phyloP scores from a whole-genome alignment of 1,140 invertebrate species.

The Nephila pilipes region DNA sequence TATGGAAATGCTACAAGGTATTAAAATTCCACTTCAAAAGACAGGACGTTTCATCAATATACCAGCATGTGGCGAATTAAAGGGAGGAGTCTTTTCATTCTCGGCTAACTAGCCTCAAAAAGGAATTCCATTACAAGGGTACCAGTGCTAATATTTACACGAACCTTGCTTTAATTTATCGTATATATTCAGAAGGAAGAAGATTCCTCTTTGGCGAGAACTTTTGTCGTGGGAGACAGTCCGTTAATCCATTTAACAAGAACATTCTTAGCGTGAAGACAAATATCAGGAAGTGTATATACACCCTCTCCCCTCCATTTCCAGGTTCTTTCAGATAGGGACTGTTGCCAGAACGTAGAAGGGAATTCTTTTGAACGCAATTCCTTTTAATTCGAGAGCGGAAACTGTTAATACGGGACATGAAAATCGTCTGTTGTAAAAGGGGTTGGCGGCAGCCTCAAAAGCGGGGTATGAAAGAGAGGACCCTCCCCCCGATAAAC shows the following conservation, averaged over 20 bases:
- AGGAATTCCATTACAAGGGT: slow-evolving; percentile 8
- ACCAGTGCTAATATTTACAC: slow-evolving; percentile 16
- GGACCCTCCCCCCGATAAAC: slow-evolving; percentile 27
- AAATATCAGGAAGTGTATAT: slow-evolving; percentile 39
- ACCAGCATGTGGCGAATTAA: slow-evolving; percentile 14
- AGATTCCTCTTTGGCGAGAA: slow-evolving; percentile 12
- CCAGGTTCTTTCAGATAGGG: slow-evolving; percentile 20
- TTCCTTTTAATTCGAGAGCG: slow-evolving; percentile 25
- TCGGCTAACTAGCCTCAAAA: not conserved
- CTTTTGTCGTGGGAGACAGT: slow-evolving; percentile 5
- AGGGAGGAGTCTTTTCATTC: not conserved
- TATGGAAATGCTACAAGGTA: not conserved
- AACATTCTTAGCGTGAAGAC: slow-evolving; percentile 45
- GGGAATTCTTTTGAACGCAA: slow-evolving; percentile 29
- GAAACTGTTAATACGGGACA: slow-evolving; percentile 50
- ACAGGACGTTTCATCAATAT: not conserved
- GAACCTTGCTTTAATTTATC: slow-evolving; percentile 40
- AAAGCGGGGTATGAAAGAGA: slow-evolving; percentile 18
- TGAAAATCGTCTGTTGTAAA: slow-evolving; percentile 20
- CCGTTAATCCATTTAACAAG: slow-evolving; percentile 61
- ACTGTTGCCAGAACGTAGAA: slow-evolving; percentile 35
- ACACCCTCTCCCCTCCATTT: not conserved
- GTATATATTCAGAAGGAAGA: slow-evolving; percentile 1
- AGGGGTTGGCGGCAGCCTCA: slow-evolving; percentile 35
- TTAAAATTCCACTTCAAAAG: not conserved